phyloP scores from a whole-genome alignment of 2,113 vertebrate genomes.

The Ondatra zibethicus region DNA sequence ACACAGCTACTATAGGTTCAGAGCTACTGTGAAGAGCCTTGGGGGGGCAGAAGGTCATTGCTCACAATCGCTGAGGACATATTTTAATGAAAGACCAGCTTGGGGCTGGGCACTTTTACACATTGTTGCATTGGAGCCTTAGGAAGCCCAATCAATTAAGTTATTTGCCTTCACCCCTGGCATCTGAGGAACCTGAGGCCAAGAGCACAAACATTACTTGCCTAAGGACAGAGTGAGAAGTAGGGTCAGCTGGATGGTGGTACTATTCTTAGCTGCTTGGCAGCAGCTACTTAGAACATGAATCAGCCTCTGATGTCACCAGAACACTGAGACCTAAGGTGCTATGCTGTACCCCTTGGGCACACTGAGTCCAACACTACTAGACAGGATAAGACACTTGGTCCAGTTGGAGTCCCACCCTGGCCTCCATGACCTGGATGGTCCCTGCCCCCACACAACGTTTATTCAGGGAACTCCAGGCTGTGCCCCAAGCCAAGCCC shows the following conservation, averaged over 20 bases:
- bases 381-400: too few relatives aligned
- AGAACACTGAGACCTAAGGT: neutral
- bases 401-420: neutral
- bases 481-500: neutral
- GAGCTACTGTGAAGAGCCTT: neutral
- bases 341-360: rapidly evolving
- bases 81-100: neutral
- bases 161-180: neutral
- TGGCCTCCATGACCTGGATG: neutral
- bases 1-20: neutral
- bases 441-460: neutral
- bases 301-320: neutral
- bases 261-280: neutral
- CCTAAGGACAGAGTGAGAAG: neutral
- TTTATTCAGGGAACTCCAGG: neutral
- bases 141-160: neutral
- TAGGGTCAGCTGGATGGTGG: neutral
- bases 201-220: neutral
- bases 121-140: rapidly evolving
- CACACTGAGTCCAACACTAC: neutral
- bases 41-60: too few relatives aligned
- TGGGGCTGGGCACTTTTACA: rapidly evolving
- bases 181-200: neutral
- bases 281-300: neutral
- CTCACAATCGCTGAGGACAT: neutral